Evolutionary conservation across 2,888 invertebrate genomes (phyloP).

Genomic region (Panopea generosa): DNA sequence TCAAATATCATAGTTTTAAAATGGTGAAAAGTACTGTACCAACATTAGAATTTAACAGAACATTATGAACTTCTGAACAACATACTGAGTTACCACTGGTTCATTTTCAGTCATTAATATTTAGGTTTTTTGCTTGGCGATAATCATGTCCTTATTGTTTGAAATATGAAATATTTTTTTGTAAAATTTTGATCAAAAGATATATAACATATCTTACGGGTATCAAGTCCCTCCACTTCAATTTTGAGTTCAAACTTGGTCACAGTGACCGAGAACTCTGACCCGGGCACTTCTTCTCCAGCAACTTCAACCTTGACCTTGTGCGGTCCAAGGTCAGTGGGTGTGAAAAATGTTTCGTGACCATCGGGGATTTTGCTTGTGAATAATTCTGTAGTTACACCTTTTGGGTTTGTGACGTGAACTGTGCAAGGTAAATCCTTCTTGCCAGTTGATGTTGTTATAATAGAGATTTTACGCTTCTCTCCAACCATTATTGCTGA

Average conservation of each 20-base stretch:
- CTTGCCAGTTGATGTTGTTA: constrained; percentile 62
- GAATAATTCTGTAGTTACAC: constrained; percentile 89
- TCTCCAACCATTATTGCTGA: constrained; percentile 61
- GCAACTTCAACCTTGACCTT: constrained; percentile 83
- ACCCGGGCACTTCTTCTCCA: constrained; percentile 83
- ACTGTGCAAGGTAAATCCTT: constrained; percentile 62
- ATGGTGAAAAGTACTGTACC: too few relatives aligned
- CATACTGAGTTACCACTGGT: too few relatives aligned
- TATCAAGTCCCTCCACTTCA: constrained; percentile 57
- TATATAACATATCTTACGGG: too few relatives aligned
- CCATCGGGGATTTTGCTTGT: constrained; percentile 93
- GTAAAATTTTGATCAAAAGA: too few relatives aligned
- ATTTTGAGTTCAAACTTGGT: constrained; percentile 55
- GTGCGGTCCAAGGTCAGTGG: constrained; percentile 84
- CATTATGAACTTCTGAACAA: too few relatives aligned
- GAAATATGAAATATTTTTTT: too few relatives aligned
- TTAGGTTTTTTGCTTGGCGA: too few relatives aligned
- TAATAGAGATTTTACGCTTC: constrained; percentile 50
- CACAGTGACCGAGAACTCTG: constrained; percentile 80
- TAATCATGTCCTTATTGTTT: too few relatives aligned
- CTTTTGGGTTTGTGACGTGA: constrained; percentile 79
- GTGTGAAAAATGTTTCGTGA: constrained; percentile 83
- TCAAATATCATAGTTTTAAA: too few relatives aligned
- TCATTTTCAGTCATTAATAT: too few relatives aligned
- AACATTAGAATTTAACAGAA: too few relatives aligned